Percentiles rank a stretch among this genome's conserved stretches.
phyloP scores from a whole-genome alignment of 2,888 invertebrate genomes.

The Iphiclides podalirius region DNA sequence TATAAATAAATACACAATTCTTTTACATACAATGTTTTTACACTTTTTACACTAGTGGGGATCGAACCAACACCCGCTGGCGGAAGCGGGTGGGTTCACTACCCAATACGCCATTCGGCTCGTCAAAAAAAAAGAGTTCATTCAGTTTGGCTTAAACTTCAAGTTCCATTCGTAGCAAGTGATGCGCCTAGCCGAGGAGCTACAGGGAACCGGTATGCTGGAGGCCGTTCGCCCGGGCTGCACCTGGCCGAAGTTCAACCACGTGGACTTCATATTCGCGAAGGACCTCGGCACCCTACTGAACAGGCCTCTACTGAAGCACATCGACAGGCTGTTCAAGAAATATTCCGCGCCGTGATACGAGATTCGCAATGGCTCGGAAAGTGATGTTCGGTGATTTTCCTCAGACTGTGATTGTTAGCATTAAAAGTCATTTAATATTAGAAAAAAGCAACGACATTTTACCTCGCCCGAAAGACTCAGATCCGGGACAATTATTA shows the following conservation, averaged over 20 bases:
- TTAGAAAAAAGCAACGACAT: no score
- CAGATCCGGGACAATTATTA: no score
- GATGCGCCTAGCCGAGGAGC: constrained; percentile 47
- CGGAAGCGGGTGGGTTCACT: no score
- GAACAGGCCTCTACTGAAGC: constrained; percentile 52
- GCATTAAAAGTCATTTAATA: not conserved
- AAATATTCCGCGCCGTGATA: constrained; percentile 44
- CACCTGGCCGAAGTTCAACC: constrained; percentile 69
- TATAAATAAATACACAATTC: no score
- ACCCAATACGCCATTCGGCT: no score
- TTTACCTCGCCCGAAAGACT: no score
- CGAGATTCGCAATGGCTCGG: not conserved
- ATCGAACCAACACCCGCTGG: no score
- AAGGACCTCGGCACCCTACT: constrained; percentile 59
- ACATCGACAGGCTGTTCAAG: constrained; percentile 49
- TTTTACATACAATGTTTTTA: no score
- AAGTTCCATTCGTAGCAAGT: constrained; percentile 63
- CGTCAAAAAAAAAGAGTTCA: no score
- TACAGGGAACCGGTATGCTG: constrained; percentile 48
- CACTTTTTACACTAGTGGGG: no score
- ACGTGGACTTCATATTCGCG: constrained; percentile 66
- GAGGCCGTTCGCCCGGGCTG: constrained; percentile 50
- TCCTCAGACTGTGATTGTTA: constrained; percentile 1
- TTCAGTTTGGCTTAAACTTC: no score
- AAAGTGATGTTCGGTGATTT: not conserved